Evolutionary conservation across 1,140 invertebrate species (phyloP).

Genomic region (Steinernema feltiae): DNA sequence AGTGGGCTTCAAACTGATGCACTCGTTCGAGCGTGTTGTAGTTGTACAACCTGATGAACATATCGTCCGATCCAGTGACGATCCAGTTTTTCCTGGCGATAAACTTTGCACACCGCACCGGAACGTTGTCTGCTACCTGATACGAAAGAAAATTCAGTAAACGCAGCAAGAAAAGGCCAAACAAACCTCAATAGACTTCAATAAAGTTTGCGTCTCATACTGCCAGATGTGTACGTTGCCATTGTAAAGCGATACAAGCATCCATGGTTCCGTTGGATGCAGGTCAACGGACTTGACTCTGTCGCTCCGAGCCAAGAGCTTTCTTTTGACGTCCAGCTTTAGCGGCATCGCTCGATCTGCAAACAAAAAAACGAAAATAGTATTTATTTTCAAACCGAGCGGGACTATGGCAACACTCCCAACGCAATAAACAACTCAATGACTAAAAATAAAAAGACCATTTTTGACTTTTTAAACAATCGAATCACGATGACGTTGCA

Average conservation of each 20-base stretch:
- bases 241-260: conserved; percentile 93
- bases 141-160: conserved; percentile 29
- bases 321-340: conserved; percentile 92
- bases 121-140: conserved; percentile 81
- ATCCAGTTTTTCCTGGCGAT: conserved; percentile 97
- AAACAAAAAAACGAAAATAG: conserved; percentile 3
- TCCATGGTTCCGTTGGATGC: conserved; percentile 94
- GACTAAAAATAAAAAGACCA: not conserved
- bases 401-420: too few species aligned
- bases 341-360: conserved; percentile 67
- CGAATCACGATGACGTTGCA: not conserved
- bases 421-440: not conserved
- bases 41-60: conserved; percentile 83
- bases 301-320: conserved; percentile 89
- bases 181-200: conserved; percentile 80
- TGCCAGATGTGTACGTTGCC: conserved; percentile 99
- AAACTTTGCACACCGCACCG: conserved; percentile 89
- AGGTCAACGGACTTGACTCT: conserved; percentile 95
- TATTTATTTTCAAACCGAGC: not conserved
- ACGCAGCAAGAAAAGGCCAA: not conserved
- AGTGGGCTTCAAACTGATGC: conserved; percentile 93
- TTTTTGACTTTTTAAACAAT: not conserved
- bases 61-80: conserved; percentile 79
- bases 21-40: conserved; percentile 95
- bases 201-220: conserved; percentile 73